These are phyloP conservation scores for Entosphenus tridentatus DNA, from an alignment of 2,113 vertebrate species.

Conservation along the genomic window DNA sequence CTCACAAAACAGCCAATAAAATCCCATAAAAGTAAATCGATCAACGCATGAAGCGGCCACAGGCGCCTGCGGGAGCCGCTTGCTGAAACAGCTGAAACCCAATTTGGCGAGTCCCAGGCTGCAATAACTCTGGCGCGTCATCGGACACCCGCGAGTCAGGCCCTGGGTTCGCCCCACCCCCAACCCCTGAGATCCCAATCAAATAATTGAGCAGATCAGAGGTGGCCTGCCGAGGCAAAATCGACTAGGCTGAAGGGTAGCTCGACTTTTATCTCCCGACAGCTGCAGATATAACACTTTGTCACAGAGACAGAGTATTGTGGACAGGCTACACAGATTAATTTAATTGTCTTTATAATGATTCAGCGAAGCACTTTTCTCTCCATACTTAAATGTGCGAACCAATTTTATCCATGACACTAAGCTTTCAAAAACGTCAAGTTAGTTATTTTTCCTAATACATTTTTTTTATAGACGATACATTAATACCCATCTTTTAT, in stretches of 20 bases:
- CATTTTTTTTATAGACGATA: too few species aligned
- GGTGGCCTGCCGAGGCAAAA: not conserved
- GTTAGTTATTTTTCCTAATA: too few species aligned
- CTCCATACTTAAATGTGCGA: too few species aligned
- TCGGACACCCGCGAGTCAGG: slow-evolving; percentile 3
- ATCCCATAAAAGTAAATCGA: slow-evolving; percentile 6
- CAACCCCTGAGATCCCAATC: slow-evolving; percentile 1
- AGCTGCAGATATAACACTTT: too few species aligned
- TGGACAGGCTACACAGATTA: too few species aligned
- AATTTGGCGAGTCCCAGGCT: slow-evolving; percentile 1
- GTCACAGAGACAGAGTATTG: too few species aligned
- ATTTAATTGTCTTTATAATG: too few species aligned
- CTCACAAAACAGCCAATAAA: slow-evolving; percentile 5
- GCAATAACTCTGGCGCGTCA: not conserved
- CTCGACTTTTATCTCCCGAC: not conserved
- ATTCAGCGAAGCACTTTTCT: too few species aligned
- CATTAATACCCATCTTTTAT: too few species aligned
- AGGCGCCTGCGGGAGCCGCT: not conserved
- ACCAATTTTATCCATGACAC: too few species aligned
- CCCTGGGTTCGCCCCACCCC: not conserved
- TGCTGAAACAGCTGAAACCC: not conserved
- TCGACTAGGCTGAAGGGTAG: slow-evolving; percentile 2
- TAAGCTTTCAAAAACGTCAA: too few species aligned
- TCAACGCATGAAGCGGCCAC: not conserved
- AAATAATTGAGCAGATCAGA: slow-evolving; percentile 3